Conservation (phyloP, 2,113 vertebrate genomes). For the Osmerus eperlanus region DNA sequence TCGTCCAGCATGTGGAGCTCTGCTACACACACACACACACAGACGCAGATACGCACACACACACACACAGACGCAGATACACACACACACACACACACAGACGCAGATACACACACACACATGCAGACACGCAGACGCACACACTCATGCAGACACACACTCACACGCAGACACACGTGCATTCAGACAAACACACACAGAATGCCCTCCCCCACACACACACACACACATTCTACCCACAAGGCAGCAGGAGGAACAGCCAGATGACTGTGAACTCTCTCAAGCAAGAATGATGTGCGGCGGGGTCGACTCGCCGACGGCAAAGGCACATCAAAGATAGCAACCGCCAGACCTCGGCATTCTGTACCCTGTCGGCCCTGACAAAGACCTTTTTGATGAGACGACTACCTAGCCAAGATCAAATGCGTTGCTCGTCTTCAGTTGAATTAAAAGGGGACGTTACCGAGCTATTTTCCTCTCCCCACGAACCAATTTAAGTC, state of each 20-base stretch:
- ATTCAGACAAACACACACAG: background rate
- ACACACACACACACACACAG: background rate
- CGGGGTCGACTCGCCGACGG: background rate
- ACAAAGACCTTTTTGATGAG: background rate
- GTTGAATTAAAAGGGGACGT: background rate
- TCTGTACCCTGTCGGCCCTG: background rate
- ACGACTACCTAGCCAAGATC: background rate
- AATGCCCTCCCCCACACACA: background rate
- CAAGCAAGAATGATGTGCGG: background rate
- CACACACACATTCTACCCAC: background rate
- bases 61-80: background rate
- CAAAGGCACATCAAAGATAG: background rate
- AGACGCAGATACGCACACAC: background rate
- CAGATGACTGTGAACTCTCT: constrained; percentile 6
- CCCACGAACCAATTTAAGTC: background rate
- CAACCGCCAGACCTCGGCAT: background rate
- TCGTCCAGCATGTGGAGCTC: constrained; percentile 11
- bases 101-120: background rate
- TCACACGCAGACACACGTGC: background rate
- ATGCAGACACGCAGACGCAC: constrained; percentile 5
- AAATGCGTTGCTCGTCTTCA: background rate
- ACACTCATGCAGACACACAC: background rate
- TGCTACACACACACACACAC: background rate
- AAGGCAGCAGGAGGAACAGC: background rate
- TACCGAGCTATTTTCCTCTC: background rate